These are phyloP conservation scores for Heterodera filipjevi DNA, from an alignment of 2,888 invertebrate genomes.

Conservation along the genomic window DNA sequence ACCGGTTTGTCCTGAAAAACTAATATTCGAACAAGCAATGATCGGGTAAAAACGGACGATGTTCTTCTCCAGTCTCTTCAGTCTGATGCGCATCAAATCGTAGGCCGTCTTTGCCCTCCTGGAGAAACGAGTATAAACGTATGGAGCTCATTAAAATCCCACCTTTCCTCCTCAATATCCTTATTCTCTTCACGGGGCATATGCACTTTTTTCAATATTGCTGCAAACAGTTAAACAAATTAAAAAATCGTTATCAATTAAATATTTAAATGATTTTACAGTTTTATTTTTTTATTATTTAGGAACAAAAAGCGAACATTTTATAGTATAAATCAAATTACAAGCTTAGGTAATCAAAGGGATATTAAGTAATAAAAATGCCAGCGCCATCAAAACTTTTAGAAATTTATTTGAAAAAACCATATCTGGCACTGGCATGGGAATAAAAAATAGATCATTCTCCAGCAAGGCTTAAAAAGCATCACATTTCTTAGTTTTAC, in stretches of 20 bases:
- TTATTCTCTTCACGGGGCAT: conserved; percentile 36
- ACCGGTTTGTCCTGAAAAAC: conserved; percentile 82
- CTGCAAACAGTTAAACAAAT: not conserved
- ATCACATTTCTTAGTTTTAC: not conserved
- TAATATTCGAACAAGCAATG: conserved; percentile 1
- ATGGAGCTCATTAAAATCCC: not conserved
- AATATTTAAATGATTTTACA: too few species aligned
- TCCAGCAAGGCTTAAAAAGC: not conserved
- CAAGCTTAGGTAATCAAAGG: not conserved
- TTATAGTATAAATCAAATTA: conserved; percentile 3
- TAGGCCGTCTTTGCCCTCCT: conserved; percentile 54
- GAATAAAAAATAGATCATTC: not conserved
- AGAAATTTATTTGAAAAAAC: not conserved
- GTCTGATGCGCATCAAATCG: conserved; percentile 57
- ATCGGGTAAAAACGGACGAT: conserved; percentile 45
- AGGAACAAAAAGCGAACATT: too few species aligned
- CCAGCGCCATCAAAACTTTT: not conserved
- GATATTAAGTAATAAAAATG: not conserved
- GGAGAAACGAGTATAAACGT: not conserved
- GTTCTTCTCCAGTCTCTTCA: conserved; percentile 58
- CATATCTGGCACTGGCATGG: not conserved
- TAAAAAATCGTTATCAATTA: not conserved
- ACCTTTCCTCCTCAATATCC: conserved; percentile 36
- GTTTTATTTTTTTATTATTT: too few species aligned
- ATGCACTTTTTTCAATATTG: not conserved